Conservation (phyloP, 2,888 invertebrate genomes). For the Miltochrista miniata region DNA sequence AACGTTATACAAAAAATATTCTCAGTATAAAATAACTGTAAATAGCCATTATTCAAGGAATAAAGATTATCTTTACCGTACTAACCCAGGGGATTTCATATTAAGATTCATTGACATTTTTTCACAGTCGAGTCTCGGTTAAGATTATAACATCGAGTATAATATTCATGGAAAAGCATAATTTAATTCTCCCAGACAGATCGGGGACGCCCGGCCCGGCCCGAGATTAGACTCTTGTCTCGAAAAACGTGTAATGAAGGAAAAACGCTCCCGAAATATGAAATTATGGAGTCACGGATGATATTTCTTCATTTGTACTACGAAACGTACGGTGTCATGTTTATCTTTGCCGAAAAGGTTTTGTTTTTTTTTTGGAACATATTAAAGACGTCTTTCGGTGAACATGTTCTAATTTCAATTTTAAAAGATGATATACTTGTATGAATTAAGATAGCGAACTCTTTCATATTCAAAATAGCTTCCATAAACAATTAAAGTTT, state of each 20-base stretch:
- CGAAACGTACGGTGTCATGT: constrained; percentile 27
- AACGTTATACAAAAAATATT: no score
- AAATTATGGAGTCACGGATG: constrained; percentile 65
- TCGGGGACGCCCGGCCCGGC: constrained; percentile 49
- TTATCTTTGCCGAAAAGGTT: constrained; percentile 22
- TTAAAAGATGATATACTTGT: no score
- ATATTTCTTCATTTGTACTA: constrained; percentile 56
- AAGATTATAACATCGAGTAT: constrained; percentile 70
- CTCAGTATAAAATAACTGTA: background rate
- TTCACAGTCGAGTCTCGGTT: constrained; percentile 51
- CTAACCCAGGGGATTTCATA: constrained; percentile 38
- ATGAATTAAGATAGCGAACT: no score
- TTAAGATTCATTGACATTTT: constrained; percentile 61
- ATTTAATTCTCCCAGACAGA: constrained; percentile 75
- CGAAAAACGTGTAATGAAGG: constrained; percentile 70
- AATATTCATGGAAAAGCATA: constrained; percentile 81
- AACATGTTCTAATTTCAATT: no score
- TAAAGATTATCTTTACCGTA: constrained; percentile 25
- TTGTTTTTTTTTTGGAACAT: constrained; percentile 22
- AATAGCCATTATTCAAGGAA: constrained; percentile 15
- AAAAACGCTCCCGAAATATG: constrained; percentile 65
- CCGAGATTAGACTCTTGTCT: constrained; percentile 71
- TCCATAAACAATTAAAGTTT: no score
- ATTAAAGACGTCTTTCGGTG: no score
- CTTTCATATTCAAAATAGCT: no score